Evolutionary conservation across 2,888 invertebrate genomes (phyloP).

Genomic region (Sinopyrophorus schimmeli): DNA sequence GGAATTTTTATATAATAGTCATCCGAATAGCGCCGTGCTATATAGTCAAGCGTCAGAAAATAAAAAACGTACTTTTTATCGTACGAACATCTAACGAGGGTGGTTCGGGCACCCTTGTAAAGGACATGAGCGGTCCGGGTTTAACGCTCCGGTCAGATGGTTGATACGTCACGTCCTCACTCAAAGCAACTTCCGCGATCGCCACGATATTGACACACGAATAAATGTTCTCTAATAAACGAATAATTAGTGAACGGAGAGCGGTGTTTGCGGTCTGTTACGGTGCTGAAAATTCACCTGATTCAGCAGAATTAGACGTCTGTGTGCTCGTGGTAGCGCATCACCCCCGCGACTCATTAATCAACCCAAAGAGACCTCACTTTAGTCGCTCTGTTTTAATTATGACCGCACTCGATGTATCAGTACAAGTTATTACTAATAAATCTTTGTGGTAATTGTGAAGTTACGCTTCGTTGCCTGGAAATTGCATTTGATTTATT

Average conservation of each 20-base stretch:
- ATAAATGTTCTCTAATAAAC: conserved; percentile 40
- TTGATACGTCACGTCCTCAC: conserved; percentile 52
- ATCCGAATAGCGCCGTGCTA: too few species aligned
- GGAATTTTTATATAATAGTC: too few species aligned
- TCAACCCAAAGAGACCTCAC: conserved; percentile 43
- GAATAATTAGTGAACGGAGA: conserved; percentile 42
- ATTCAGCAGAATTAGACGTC: conserved; percentile 48
- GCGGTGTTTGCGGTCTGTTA: conserved; percentile 42
- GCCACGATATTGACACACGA: conserved; percentile 40
- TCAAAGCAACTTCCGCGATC: conserved; percentile 42
- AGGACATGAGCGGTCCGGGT: conserved; percentile 33
- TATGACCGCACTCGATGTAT: conserved; percentile 44
- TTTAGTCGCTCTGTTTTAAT: conserved; percentile 43
- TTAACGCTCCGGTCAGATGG: conserved; percentile 48
- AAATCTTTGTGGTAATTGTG: conserved; percentile 48
- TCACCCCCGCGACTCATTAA: conserved; percentile 45
- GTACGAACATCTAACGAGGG: conserved; percentile 49
- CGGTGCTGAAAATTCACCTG: conserved; percentile 46
- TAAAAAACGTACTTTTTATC: conserved; percentile 48
- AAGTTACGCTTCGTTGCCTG: conserved; percentile 45
- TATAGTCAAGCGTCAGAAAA: conserved; percentile 23
- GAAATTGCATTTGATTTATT: conserved; percentile 50
- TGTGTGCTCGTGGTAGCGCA: conserved; percentile 38
- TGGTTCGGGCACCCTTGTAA: conserved; percentile 36
- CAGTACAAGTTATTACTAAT: conserved; percentile 49